Percentiles rank a stretch among this genome's conserved stretches.
Evolutionary conservation across 2,888 invertebrate genomes (phyloP).

Genomic region (Epicampocera succincta): DNA sequence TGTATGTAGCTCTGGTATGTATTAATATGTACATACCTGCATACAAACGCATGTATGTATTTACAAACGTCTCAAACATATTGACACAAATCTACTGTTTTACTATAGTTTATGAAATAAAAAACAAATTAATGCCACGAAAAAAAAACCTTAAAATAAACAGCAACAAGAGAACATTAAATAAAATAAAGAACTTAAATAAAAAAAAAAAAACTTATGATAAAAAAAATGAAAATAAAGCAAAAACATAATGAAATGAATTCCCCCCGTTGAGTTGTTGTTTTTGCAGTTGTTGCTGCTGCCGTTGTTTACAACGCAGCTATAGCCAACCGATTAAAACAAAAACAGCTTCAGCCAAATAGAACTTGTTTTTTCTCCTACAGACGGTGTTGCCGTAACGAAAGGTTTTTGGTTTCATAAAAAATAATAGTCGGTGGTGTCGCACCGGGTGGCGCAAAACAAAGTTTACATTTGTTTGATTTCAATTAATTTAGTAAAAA

Average conservation of each 20-base stretch:
- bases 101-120: not conserved
- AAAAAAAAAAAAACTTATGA: slow-evolving; percentile 35
- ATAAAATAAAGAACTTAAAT: slow-evolving; percentile 20
- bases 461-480: no score
- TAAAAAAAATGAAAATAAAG: slow-evolving; percentile 35
- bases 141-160: slow-evolving; percentile 20
- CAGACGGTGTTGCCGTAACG: not conserved
- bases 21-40: not conserved
- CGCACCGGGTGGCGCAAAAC: no score
- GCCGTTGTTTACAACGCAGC: slow-evolving; percentile 16
- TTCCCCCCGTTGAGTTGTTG: slow-evolving; percentile 19
- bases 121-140: slow-evolving; percentile 28
- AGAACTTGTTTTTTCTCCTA: slow-evolving; percentile 41
- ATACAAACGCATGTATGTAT: not conserved
- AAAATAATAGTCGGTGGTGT: no score
- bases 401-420: no score
- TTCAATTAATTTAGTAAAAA: no score
- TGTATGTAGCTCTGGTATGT: no score
- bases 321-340: slow-evolving; percentile 41
- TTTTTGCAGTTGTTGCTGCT: slow-evolving; percentile 5
- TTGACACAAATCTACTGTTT: not conserved
- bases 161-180: slow-evolving; percentile 4
- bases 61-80: not conserved
- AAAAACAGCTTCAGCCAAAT: slow-evolving; percentile 42
- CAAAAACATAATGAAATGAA: slow-evolving; percentile 2